Evolutionary conservation across 1,140 invertebrate genomes (phyloP), one percentile per base, ranked within the genome.

Genomic region (Solenopsis fugax): DNA sequence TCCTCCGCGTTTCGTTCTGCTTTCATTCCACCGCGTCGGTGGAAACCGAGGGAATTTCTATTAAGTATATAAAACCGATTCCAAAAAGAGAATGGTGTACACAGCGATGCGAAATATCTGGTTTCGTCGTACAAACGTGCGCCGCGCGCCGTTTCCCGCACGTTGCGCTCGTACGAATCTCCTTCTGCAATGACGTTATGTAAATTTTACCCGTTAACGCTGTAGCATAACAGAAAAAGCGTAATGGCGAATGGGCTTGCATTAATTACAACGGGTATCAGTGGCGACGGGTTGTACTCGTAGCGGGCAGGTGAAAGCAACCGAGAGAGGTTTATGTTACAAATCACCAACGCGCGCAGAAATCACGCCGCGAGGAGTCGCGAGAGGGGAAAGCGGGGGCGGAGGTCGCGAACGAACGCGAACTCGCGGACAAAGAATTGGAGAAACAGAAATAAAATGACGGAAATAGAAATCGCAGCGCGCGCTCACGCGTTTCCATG

Each of bases 191-290:
- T 10, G 18, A 24, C 29, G 69, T 82, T 73, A 84, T 75, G 80
- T 62, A 84, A 84, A 84, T 75, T 84, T 16, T 12, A 24, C 52
- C 24, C 54, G 41, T 60, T 82, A 62, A 84, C 21, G 37, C 34
- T 4, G 21, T n/a, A 71, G 16, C 69, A 41, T 50, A 60, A 75
- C 41, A 1, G 24, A 75, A 41, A 34, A 60, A 29, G 41, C 52
- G 80, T 62, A 60, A 73, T 41, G 12, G 67, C 41, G 24, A 82
- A 82, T 82, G 48, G 80, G 54, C 9, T 56, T 81, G 78, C 80
- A 50, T 84, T 84, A 84, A 84, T 84, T 84, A 84, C 69, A 84
- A 84, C 80, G 18, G 37, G 13, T 60, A 80, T 80, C 24, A 78
- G 45, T 60, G 48, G 45, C 76, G 48, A 4, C 50, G 62, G 62